These are phyloP conservation scores for Semnornis frantzii DNA, from an alignment of 2,113 vertebrate species.

Conservation along the genomic window DNA sequence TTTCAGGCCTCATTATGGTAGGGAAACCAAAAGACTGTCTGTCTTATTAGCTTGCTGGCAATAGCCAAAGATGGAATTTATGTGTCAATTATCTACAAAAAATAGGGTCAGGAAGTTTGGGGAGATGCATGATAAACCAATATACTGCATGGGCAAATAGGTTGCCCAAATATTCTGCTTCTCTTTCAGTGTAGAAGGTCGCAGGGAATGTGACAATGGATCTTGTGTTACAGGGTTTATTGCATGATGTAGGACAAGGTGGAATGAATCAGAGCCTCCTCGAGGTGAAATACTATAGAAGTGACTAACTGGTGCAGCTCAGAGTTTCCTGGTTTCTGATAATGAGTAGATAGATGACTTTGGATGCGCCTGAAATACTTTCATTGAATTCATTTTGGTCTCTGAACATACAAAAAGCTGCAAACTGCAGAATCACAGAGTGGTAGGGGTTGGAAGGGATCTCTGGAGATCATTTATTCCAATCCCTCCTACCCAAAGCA, in stretches of 20 bases:
- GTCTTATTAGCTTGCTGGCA: conserved; percentile 21
- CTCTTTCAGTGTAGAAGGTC: neutral
- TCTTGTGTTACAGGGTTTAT: neutral
- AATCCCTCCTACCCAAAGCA: too few relatives aligned
- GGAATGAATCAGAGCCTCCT: neutral
- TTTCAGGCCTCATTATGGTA: conserved; percentile 62
- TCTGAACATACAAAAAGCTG: neutral
- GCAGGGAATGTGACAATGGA: neutral
- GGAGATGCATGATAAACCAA: neutral
- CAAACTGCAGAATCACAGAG: neutral
- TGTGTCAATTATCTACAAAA: neutral
- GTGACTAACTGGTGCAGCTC: neutral
- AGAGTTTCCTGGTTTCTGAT: neutral
- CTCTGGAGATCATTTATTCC: too few relatives aligned
- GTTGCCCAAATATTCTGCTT: neutral
- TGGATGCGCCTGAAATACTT: neutral
- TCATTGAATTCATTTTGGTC: neutral
- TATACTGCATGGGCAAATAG: neutral
- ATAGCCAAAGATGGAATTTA: neutral
- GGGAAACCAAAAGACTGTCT: conserved; percentile 31
- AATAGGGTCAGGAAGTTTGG: neutral
- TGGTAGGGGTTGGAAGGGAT: too few relatives aligned
- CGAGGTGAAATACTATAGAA: neutral
- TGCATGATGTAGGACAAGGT: neutral
- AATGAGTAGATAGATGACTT: neutral